Base-by-base conservation (phyloP, 2,888 invertebrate species). In the Sesia apiformis region DNA sequence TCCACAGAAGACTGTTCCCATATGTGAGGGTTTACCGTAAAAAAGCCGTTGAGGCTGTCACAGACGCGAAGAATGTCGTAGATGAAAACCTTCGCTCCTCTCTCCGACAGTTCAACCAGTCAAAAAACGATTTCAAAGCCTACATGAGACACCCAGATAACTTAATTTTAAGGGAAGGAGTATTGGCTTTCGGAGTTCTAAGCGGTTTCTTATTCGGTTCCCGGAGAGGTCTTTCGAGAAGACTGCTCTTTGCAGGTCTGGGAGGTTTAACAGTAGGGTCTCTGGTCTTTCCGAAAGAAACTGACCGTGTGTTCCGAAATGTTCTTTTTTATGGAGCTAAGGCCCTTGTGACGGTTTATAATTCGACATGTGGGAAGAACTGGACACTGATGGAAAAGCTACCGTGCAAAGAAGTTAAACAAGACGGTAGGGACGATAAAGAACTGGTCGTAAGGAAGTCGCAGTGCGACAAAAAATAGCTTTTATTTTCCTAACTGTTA, bases 231-330 rank as follows among this genome's bases (percentile, higher is more conserved):
- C 53, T 73, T 4, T 63, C 75, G 0, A 59, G 61, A 4, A 61
- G 64, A 5, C 0, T 76, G 0, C 63, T 80, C 53, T 70, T 60
- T 42, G 69, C 76, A 0, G 60, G 69, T 0, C 39, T 73, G 0
- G 78, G 80, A 0, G 62, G 73, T 0, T 55, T 81, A 0, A 57
- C 70, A 0, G 59, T 70, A 3, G 84, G 83, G 0, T 71, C 78
- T 0, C 39, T 82, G 0, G 77, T 78, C 58, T 82, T 81, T 39
- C 83, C 84, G 0, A 70, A 76, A n/a, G 78, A 81, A 56, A 81
- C 81, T 0, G 85, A 86, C 51, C 65, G 70, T 1, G 52, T 60
- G 0, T 73, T 86, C 39, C 68, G 82, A 56, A 57, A 60, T 0
- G 55, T 67, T 0, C 53, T 69, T 0, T 76, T 65, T 38, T 51